These are phyloP conservation scores for Aplochiton taeniatus DNA, from an alignment of 2,797 vertebrate species.

Conservation along the genomic window DNA sequence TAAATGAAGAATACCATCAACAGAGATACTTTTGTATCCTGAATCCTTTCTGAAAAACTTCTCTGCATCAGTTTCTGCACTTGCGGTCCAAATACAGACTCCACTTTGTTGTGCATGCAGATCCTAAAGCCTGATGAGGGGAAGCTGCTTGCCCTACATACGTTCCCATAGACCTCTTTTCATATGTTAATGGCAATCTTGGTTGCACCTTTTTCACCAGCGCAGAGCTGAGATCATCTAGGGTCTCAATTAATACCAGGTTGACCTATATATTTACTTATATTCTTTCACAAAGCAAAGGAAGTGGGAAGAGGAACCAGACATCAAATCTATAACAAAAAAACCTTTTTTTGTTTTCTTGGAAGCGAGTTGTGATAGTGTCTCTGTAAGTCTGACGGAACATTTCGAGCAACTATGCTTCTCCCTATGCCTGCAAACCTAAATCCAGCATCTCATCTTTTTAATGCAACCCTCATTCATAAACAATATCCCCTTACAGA, in stretches of 20 bases:
- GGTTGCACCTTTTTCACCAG: constrained; percentile 47
- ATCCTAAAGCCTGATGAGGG: constrained; percentile 33
- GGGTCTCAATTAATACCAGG: constrained; percentile 38
- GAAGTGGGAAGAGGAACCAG: too few relatives aligned
- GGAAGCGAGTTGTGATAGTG: not conserved
- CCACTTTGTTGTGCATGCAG: constrained; percentile 60
- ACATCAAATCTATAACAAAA: too few relatives aligned
- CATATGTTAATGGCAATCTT: constrained; percentile 66
- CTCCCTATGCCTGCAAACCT: constrained; percentile 41
- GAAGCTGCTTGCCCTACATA: constrained; percentile 58
- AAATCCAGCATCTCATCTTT: constrained; percentile 49
- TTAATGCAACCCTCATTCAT: constrained; percentile 46
- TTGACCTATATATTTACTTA: too few relatives aligned
- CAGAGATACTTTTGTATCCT: too few relatives aligned
- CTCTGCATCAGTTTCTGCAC: constrained; percentile 44
- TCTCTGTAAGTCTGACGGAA: constrained; percentile 30
- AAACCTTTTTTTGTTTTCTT: too few relatives aligned
- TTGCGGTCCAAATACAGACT: constrained; percentile 41
- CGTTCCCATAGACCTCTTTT: constrained; percentile 66
- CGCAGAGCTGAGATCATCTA: constrained; percentile 36
- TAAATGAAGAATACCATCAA: too few relatives aligned
- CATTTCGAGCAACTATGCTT: constrained; percentile 29
- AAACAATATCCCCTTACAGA: constrained; percentile 52
- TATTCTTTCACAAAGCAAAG: too few relatives aligned
- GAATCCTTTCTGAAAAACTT: too few relatives aligned